Conservation (phyloP, 2,113 vertebrate species). For the Chionomys nivalis region DNA sequence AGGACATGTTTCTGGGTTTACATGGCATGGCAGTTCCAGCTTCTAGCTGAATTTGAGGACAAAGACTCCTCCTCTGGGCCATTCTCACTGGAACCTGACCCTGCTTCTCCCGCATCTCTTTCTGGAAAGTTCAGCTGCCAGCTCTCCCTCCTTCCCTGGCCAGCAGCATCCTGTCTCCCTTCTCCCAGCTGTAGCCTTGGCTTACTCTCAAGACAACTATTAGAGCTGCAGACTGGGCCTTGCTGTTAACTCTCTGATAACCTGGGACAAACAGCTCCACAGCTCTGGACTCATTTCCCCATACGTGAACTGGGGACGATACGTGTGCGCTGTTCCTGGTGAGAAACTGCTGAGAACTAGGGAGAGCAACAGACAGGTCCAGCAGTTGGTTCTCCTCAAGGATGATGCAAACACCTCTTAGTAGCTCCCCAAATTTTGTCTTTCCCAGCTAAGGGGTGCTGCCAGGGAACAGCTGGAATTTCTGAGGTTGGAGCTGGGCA, state of each 20-base stretch:
- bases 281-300: neutral
- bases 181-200: slow-evolving; percentile 52
- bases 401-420: neutral
- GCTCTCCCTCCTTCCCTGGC: neutral
- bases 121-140: slow-evolving; percentile 57
- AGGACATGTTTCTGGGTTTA: slow-evolving; percentile 36
- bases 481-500: neutral
- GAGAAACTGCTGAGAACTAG: slow-evolving; percentile 23
- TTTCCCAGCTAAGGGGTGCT: slow-evolving; percentile 53
- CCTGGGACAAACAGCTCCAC: slow-evolving; percentile 13
- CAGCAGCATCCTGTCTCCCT: slow-evolving; percentile 43
- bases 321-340: neutral
- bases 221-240: slow-evolving; percentile 31
- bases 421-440: neutral
- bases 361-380: neutral
- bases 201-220: slow-evolving; percentile 63
- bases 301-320: slow-evolving; percentile 23
- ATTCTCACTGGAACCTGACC: slow-evolving; percentile 44
- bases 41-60: slow-evolving; percentile 38
- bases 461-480: slow-evolving; percentile 62
- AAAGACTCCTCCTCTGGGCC: neutral
- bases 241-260: slow-evolving; percentile 59
- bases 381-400: neutral
- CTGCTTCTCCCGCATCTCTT: slow-evolving; percentile 54
- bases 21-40: slow-evolving; percentile 35